Evolutionary conservation across 2,113 vertebrate genomes (phyloP).

Genomic region (Aramus guarauna): DNA sequence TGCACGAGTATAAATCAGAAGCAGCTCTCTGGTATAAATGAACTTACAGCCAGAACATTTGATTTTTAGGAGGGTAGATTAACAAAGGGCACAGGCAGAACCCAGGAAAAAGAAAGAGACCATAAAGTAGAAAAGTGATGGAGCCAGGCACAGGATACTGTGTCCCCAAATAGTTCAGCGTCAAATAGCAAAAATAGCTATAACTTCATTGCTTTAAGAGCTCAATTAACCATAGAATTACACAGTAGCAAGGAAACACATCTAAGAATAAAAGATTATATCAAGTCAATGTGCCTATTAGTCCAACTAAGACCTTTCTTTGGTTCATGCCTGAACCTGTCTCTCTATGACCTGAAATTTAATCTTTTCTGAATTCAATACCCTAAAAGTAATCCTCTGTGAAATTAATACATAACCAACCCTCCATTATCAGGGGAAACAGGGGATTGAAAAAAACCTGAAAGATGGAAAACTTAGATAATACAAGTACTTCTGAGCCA

Average conservation of each 20-base stretch:
- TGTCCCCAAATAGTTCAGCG: background rate
- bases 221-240: background rate
- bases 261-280: constrained; percentile 14
- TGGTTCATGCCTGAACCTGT: background rate
- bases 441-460: background rate
- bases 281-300: background rate
- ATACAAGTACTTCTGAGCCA: background rate
- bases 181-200: constrained; percentile 29
- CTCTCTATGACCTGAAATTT: background rate
- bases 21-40: background rate
- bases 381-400: background rate
- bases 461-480: background rate
- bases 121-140: background rate
- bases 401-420: background rate
- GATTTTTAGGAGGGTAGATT: background rate
- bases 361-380: background rate
- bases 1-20: background rate
- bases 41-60: background rate
- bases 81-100: background rate
- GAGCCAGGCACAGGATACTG: background rate
- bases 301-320: background rate
- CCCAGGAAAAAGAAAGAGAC: background rate
- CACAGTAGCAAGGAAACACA: background rate
- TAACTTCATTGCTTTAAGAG: background rate
- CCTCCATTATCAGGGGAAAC: background rate